Conservation (phyloP, 2,888 invertebrate genomes). For the Sinodicranocentrus sp. region DNA sequence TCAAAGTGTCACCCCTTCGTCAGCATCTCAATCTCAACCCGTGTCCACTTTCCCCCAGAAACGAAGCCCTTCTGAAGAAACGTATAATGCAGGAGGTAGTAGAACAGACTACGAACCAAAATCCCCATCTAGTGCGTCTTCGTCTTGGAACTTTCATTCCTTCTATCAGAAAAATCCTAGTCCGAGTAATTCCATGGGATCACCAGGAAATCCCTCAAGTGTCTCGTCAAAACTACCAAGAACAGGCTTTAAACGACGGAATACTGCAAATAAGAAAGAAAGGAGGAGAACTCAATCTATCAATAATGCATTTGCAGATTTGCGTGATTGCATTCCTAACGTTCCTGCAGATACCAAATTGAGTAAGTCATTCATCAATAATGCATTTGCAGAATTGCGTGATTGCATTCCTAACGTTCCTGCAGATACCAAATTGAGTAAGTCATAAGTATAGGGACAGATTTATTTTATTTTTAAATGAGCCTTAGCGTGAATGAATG, state of each 20-base stretch:
- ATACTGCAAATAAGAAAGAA: conserved; percentile 97
- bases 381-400: conserved; percentile 93
- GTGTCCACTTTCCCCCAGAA: conserved; percentile 48
- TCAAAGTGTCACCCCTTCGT: conserved; percentile 22
- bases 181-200: conserved; percentile 51
- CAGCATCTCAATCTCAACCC: conserved; percentile 17
- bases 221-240: conserved; percentile 41
- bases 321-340: conserved; percentile 96
- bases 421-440: conserved; percentile 93
- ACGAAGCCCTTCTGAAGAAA: conserved; percentile 41
- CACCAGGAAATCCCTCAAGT: not conserved
- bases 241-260: conserved; percentile 85
- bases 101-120: conserved; percentile 29
- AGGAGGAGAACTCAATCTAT: conserved; percentile 94
- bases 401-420: conserved; percentile 98
- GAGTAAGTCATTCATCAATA: conserved; percentile 92
- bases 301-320: conserved; percentile 95
- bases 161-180: conserved; percentile 57
- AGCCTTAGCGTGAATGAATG: too few relatives aligned
- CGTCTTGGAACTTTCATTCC: conserved; percentile 58
- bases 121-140: conserved; percentile 39
- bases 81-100: not conserved
- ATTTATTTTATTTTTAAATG: too few relatives aligned
- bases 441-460: too few relatives aligned
- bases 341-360: conserved; percentile 97